These are phyloP conservation scores for Onthophagus sagittarius DNA, from an alignment of 2,888 invertebrate species.

Conservation along the genomic window DNA sequence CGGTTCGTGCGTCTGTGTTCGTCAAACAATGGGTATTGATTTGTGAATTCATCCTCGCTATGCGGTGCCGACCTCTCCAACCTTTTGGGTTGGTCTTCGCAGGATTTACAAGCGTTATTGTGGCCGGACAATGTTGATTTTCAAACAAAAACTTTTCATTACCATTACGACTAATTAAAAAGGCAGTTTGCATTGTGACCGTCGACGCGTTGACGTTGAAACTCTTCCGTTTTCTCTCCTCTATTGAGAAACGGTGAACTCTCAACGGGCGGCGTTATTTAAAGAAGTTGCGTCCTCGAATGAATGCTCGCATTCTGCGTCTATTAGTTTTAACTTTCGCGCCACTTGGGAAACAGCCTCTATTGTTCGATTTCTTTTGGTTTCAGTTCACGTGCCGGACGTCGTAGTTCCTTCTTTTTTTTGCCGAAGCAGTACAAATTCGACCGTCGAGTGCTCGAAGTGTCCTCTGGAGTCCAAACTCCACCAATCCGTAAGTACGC, in stretches of 20 bases:
- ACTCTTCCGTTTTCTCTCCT: constrained; percentile 2
- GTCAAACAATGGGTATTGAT: constrained; percentile 9
- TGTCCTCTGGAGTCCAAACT: not conserved
- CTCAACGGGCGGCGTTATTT: constrained; percentile 8
- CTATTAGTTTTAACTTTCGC: constrained; percentile 11
- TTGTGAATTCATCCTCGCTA: constrained; percentile 3
- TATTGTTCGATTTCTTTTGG: not conserved
- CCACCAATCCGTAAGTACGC: not conserved
- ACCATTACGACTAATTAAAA: not conserved
- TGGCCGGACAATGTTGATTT: not conserved
- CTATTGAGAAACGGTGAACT: constrained; percentile 1
- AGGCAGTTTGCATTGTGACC: not conserved
- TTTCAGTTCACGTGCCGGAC: not conserved
- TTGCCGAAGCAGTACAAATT: not conserved
- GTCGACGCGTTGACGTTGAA: not conserved
- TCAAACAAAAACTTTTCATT: not conserved
- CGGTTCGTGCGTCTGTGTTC: constrained; percentile 3
- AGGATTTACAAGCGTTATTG: not conserved
- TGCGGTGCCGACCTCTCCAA: not conserved
- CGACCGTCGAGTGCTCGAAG: not conserved
- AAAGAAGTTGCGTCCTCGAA: not conserved
- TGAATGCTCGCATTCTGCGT: constrained; percentile 11
- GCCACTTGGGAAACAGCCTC: not conserved
- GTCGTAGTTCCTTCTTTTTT: not conserved
- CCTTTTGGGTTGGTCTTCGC: not conserved